These are phyloP conservation scores for Xiphophorus couchianus DNA, from an alignment of 2,113 vertebrate genomes.

Conservation along the genomic window DNA sequence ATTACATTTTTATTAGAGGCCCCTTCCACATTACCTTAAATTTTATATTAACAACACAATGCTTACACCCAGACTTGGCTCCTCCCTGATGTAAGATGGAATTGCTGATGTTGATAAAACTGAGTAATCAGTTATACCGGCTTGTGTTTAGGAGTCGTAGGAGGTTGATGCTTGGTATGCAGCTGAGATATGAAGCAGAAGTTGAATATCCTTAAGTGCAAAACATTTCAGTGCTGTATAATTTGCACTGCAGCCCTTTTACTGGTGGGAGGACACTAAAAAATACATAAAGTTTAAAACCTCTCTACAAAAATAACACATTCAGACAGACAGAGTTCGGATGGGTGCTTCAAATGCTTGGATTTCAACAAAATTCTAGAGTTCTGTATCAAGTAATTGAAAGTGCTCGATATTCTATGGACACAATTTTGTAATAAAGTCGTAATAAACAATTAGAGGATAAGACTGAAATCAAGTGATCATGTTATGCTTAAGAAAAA, in stretches of 20 bases:
- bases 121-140: slow-evolving; percentile 29
- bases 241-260: neutral
- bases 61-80: neutral
- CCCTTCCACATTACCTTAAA: neutral
- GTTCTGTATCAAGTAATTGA: too few relatives aligned
- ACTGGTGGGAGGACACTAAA: neutral
- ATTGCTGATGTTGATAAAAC: slow-evolving; percentile 14
- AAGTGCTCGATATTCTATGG: too few relatives aligned
- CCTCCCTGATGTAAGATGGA: neutral
- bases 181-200: slow-evolving; percentile 12
- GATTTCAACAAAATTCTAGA: too few relatives aligned
- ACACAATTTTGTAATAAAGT: too few relatives aligned
- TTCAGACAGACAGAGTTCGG: too few relatives aligned
- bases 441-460: too few relatives aligned
- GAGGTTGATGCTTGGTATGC: slow-evolving; percentile 20
- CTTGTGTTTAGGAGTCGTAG: neutral
- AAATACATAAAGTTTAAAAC: neutral
- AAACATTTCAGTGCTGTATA: neutral
- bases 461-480: too few relatives aligned
- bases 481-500: too few relatives aligned
- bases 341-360: too few relatives aligned
- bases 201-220: slow-evolving; percentile 2
- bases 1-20: neutral
- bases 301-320: too few relatives aligned
- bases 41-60: neutral